Percentiles rank a stretch among this genome's conserved stretches.
Conservation (phyloP, 2,797 vertebrate species). For the Neopelma chrysocephalum region DNA sequence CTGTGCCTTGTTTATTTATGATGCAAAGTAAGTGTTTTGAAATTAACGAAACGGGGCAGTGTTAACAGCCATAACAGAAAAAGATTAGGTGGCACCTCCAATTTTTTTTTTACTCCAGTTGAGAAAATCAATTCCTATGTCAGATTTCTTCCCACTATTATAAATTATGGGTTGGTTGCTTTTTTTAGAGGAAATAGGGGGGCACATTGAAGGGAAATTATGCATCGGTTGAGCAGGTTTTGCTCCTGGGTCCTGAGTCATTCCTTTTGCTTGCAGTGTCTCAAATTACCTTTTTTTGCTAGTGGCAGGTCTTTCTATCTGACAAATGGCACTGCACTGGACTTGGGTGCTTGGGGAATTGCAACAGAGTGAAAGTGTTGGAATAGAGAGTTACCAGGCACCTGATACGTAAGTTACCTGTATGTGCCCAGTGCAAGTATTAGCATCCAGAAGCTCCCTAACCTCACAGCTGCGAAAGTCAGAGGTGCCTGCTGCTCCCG, state of each 20-base stretch:
- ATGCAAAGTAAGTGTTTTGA: not conserved
- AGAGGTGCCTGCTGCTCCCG: not conserved
- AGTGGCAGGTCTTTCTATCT: not conserved
- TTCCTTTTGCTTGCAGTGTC: not conserved
- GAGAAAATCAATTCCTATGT: not conserved
- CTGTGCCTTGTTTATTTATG: not conserved
- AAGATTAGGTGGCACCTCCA: rapidly evolving
- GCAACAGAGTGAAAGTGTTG: not conserved
- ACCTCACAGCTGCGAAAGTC: not conserved
- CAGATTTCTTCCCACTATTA: not conserved
- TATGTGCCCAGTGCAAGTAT: not conserved
- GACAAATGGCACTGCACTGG: not conserved
- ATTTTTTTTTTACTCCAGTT: not conserved
- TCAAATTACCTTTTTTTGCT: not conserved
- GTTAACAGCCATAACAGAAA: not conserved
- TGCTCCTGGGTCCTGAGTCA: not conserved
- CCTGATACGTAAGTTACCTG: not conserved
- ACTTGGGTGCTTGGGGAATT: not conserved
- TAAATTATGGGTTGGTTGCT: not conserved
- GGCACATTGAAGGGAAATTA: not conserved
- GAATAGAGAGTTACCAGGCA: not conserved
- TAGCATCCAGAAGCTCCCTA: not conserved
- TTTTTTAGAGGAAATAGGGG: not conserved
- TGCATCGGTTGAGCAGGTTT: not conserved
- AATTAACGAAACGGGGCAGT: not conserved